A percentile compares a stretch with the other conserved stretches of the same genome.
Conservation (phyloP, 1,140 invertebrate genomes). For the Achroia grisella region DNA sequence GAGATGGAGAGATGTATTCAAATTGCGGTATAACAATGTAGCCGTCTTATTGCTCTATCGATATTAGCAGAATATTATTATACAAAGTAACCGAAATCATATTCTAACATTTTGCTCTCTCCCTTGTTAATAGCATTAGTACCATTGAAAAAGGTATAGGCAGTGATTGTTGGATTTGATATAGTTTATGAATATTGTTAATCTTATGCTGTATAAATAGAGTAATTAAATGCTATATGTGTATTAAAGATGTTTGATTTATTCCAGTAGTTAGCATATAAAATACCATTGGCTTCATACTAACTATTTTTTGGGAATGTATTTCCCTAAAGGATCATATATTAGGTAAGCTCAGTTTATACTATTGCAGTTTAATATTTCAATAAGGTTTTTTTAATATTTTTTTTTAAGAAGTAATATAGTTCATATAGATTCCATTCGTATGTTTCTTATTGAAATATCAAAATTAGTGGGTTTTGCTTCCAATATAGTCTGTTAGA, state of each 20-base stretch:
- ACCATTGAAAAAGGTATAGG: conserved; percentile 64
- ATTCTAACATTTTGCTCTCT: conserved; percentile 62
- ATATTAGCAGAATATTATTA: conserved; percentile 32
- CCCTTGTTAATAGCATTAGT: conserved; percentile 66
- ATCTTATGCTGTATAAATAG: conserved; percentile 73
- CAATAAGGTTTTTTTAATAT: conserved; percentile 32
- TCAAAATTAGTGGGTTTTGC: conserved; percentile 1
- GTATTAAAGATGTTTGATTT: conserved; percentile 64
- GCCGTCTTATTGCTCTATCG: conserved; percentile 39
- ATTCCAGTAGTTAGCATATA: conserved; percentile 32
- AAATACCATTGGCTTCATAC: conserved; percentile 26
- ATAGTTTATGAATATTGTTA: conserved; percentile 74
- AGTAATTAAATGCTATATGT: conserved; percentile 72
- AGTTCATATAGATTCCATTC: neutral
- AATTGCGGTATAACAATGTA: conserved; percentile 32
- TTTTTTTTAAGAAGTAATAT: neutral
- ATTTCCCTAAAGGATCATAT: conserved; percentile 29
- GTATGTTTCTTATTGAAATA: conserved; percentile 17
- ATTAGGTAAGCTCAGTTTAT: conserved; percentile 58
- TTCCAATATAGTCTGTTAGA: neutral
- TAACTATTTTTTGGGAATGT: conserved; percentile 29
- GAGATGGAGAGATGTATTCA: conserved; percentile 43
- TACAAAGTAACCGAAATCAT: conserved; percentile 35
- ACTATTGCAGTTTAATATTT: conserved; percentile 35
- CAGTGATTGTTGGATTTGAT: conserved; percentile 73